phyloP scores from a whole-genome alignment of 2,888 invertebrate genomes.

The Lordiphosa andalusiaca region DNA sequence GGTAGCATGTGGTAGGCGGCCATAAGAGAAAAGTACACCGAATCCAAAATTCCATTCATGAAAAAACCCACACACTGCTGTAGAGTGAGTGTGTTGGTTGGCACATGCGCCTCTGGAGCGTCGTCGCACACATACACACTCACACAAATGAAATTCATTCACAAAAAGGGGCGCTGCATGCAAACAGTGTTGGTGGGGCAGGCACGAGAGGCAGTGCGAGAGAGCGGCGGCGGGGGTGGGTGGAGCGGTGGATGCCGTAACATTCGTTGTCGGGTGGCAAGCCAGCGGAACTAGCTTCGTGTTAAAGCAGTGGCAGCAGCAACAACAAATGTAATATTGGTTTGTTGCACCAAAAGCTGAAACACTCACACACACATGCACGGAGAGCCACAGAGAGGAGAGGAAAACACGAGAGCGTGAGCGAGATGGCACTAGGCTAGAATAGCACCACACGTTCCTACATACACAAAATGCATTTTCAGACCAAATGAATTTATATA shows the following conservation, averaged over 20 bases:
- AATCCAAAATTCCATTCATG: constrained; percentile 75
- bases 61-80: constrained; percentile 73
- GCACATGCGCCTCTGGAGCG: constrained; percentile 65
- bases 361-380: constrained; percentile 34
- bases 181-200: constrained; percentile 32
- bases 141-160: constrained; percentile 64
- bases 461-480: constrained; percentile 56
- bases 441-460: constrained; percentile 52
- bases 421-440: constrained; percentile 43
- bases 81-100: constrained; percentile 43
- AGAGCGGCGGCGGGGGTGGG: constrained; percentile 33
- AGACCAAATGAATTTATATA: constrained; percentile 38
- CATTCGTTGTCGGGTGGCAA: constrained; percentile 52
- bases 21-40: constrained; percentile 70
- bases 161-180: constrained; percentile 68
- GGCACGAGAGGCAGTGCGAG: too few species aligned
- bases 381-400: constrained; percentile 13
- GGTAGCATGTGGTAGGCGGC: constrained; percentile 44
- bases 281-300: constrained; percentile 62
- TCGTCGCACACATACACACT: constrained; percentile 38
- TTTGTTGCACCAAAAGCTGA: constrained; percentile 50
- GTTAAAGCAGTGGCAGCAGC: constrained; percentile 40
- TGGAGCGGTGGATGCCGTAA: constrained; percentile 65
- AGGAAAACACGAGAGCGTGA: constrained; percentile 44
- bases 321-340: constrained; percentile 52